phyloP scores from a whole-genome alignment of 2,797 vertebrate genomes.

The Vultur gryphus region DNA sequence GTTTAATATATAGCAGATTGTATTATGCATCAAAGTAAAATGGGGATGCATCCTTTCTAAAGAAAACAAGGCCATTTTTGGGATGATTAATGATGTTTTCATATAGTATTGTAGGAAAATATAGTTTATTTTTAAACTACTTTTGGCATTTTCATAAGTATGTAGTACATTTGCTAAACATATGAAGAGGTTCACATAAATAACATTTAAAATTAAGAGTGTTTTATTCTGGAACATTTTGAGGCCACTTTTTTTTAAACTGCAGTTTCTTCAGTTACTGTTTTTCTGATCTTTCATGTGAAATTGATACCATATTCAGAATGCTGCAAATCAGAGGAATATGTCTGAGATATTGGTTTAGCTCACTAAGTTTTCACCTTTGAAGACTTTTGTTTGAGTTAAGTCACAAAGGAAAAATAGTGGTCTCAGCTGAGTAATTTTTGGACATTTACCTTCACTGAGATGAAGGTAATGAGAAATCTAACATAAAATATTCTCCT shows the following conservation, averaged over 20 bases:
- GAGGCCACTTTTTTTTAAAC: constrained; percentile 6
- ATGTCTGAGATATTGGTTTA: not conserved
- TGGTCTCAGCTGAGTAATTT: not conserved
- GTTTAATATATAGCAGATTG: constrained; percentile 38
- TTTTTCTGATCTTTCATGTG: constrained; percentile 24
- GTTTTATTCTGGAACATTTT: constrained; percentile 48
- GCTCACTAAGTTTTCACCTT: not conserved
- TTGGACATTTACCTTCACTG: not conserved
- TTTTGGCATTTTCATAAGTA: constrained; percentile 28
- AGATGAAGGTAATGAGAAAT: not conserved
- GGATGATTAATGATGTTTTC: constrained; percentile 41
- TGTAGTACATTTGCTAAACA: constrained; percentile 52
- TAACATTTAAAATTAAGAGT: constrained; percentile 36
- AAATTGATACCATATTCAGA: constrained; percentile 15
- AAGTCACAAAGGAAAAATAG: not conserved
- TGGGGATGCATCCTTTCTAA: not conserved
- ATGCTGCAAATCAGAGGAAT: not conserved
- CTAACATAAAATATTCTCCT: not conserved
- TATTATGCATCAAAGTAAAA: constrained; percentile 22
- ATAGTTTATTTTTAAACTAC: constrained; percentile 40
- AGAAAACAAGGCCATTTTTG: constrained; percentile 2
- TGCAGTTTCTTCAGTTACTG: not conserved
- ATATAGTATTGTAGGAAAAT: constrained; percentile 8
- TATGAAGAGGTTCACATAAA: constrained; percentile 44
- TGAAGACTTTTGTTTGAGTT: not conserved